phyloP scores from a whole-genome alignment of 2,113 vertebrate species.

The Silurus asotus region DNA sequence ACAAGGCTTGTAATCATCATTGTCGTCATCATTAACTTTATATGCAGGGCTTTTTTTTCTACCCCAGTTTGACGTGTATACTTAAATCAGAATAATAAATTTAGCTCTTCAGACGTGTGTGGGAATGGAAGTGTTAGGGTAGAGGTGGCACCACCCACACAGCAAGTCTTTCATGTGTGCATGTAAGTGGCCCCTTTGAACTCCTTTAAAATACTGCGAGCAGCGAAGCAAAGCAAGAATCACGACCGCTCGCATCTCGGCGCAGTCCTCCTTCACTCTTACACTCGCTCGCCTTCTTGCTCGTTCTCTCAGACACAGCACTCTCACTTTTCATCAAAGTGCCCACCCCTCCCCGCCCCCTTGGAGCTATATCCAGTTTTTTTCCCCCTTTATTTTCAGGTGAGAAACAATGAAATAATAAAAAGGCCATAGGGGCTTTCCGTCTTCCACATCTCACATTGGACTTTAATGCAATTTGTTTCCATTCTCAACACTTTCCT shows the following conservation, averaged over 20 bases:
- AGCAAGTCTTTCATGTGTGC: constrained; percentile 11
- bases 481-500: constrained; percentile 43
- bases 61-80: background rate
- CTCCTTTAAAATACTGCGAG: constrained; percentile 22
- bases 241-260: background rate
- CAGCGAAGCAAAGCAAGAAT: constrained; percentile 34
- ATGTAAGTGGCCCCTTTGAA: constrained; percentile 29
- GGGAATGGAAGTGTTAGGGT: background rate
- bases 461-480: constrained; percentile 48
- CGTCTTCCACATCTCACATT: constrained; percentile 29
- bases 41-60: background rate
- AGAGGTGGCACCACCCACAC: constrained; percentile 33
- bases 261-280: background rate
- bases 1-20: constrained; percentile 13
- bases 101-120: background rate
- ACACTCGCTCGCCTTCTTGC: background rate
- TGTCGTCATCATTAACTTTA: background rate
- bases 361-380: constrained; percentile 22
- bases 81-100: constrained; percentile 16
- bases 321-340: constrained; percentile 22
- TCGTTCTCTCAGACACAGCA: background rate
- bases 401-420: constrained; percentile 48
- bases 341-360: background rate
- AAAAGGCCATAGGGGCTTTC: constrained; percentile 18
- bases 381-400: background rate